phyloP scores from a whole-genome alignment of 2,888 invertebrate genomes.

The Chloroclysta siterata region DNA sequence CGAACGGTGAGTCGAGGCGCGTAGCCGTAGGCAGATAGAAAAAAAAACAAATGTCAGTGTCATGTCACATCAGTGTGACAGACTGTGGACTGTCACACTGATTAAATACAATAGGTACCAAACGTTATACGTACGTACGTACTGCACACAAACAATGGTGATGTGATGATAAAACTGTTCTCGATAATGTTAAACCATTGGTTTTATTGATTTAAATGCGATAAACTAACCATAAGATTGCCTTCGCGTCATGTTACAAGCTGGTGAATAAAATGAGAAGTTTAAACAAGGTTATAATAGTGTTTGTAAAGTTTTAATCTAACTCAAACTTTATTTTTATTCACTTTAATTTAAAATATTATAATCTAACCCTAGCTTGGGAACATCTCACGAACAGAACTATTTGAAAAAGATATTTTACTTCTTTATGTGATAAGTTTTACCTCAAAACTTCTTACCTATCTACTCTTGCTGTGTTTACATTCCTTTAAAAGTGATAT shows the following conservation, averaged over 20 bases:
- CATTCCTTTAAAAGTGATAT: not conserved
- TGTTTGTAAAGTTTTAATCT: not conserved
- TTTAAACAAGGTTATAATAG: not conserved
- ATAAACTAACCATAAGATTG: not conserved
- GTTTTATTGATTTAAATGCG: conserved; percentile 1
- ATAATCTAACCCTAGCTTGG: no score
- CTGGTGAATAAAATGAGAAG: not conserved
- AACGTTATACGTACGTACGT: no score
- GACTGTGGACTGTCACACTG: no score
- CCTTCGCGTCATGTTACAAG: not conserved
- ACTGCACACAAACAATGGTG: conserved; percentile 2
- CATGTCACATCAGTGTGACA: no score
- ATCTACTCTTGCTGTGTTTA: not conserved
- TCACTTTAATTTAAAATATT: not conserved
- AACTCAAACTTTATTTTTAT: not conserved
- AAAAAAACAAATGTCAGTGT: no score
- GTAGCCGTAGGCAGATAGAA: no score
- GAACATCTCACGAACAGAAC: no score
- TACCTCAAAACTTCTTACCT: not conserved
- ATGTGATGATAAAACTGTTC: conserved; percentile 1
- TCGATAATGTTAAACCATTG: not conserved
- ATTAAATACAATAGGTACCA: no score
- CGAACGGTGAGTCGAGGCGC: no score
- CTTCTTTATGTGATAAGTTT: not conserved
- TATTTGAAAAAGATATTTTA: no score